Evolutionary conservation across 1,140 invertebrate genomes (phyloP), one percentile per base, ranked within the genome.

Genomic region (Rhyacophila brunnea): DNA sequence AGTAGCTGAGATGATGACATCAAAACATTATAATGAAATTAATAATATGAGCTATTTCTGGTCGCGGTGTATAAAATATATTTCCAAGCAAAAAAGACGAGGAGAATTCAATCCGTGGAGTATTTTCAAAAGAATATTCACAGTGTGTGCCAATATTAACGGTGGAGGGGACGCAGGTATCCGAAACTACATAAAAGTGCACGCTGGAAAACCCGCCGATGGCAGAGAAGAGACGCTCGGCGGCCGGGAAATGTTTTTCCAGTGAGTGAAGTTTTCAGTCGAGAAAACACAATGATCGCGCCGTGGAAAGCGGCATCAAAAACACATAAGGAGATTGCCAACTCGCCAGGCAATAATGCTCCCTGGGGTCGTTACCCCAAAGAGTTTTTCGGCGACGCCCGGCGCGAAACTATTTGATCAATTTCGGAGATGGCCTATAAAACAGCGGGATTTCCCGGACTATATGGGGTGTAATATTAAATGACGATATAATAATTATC

Each of bases 401-500:
- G 5, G 38, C n/a, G 15, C 15, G 38, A 28, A 28, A 28, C 23
- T 28, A 28, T 40, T 40, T 32, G 7, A 11, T 28, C 47, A 28
- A 9, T 9, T n/a, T n/a, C 11, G 18, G 47, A 49, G 36, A 36
- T 17, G 38, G 35, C 38, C 32, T 35, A 52, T 60, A 60, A 60
- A 60, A 60, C 58, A 57, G 50, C 51, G 51, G 58, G 58, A 55
- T 60, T 60, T 60, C 48, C 50, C 45, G 49, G 51, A 44, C 50
- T 60, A 60, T 60, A 60, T 60, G 58, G 51, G 51, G 58, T 60
- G 58, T 60, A 60, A 60, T 60, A 60, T 60, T 60, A 60, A 60
- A 60, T 60, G 58, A 44, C 58, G 58, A 60, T 60, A 60, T 60
- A 60, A 60, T 60, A 54, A 60, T 60, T 60, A 60, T 60, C 58